Evolutionary conservation across 1,140 invertebrate genomes (phyloP).

Genomic region (Periplaneta americana): DNA sequence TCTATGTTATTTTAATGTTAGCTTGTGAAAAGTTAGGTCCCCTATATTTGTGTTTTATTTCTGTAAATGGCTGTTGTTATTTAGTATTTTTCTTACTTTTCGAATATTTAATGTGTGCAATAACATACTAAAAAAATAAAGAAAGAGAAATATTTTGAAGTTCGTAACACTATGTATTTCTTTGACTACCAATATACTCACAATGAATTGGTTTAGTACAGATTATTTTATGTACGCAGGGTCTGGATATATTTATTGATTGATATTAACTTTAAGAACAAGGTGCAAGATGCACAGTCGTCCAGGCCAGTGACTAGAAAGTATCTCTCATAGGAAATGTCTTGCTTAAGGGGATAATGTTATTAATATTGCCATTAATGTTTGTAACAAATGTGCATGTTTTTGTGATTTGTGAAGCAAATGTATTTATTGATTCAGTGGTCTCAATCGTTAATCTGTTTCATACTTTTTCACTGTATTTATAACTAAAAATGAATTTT

Average conservation of each 20-base stretch:
- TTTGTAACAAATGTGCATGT: background rate
- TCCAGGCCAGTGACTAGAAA: too few species aligned
- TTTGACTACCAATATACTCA: background rate
- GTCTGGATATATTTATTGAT: background rate
- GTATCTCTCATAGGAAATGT: too few species aligned
- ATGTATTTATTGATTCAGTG: background rate
- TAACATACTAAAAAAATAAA: background rate
- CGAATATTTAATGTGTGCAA: background rate
- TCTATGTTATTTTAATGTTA: background rate
- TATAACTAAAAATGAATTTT: background rate
- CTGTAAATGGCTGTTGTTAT: background rate
- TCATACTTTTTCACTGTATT: background rate
- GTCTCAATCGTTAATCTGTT: background rate
- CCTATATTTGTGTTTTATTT: background rate
- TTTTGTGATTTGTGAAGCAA: background rate
- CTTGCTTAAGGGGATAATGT: too few species aligned
- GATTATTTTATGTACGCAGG: background rate
- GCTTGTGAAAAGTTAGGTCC: too few species aligned
- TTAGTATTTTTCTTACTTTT: background rate
- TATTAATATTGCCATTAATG: background rate
- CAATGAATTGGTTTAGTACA: background rate
- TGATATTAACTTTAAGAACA: too few species aligned
- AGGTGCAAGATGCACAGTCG: too few species aligned
- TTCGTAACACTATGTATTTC: background rate
- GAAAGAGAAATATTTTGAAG: background rate